A percentile compares a stretch with the other conserved stretches of the same genome.
Conservation (phyloP, 2,113 vertebrate genomes). For the Gobius niger region DNA sequence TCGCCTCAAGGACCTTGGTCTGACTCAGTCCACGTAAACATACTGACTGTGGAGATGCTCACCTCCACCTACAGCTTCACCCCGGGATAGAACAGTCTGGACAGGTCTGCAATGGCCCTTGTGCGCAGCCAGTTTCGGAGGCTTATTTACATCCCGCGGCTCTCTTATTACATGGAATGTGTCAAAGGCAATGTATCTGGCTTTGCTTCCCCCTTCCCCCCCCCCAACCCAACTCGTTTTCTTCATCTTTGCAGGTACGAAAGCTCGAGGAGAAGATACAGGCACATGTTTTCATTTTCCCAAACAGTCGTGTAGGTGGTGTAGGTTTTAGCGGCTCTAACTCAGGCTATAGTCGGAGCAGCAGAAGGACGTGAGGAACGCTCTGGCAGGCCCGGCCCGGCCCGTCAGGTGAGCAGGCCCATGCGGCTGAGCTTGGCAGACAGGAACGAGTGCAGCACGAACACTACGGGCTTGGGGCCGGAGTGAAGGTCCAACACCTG, state of each 20-base stretch:
- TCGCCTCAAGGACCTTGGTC: too few species aligned
- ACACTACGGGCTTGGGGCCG: slow-evolving; percentile 94
- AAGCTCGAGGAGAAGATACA: slow-evolving; percentile 20
- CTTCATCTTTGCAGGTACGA: slow-evolving; percentile 1
- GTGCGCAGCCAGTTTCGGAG: background rate
- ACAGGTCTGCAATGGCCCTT: slow-evolving; percentile 2
- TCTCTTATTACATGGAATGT: slow-evolving; percentile 26
- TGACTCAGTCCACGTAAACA: too few species aligned
- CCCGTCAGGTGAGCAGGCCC: slow-evolving; percentile 87
- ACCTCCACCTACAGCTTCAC: background rate
- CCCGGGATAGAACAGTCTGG: background rate
- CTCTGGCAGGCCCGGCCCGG: background rate
- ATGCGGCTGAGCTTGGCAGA: slow-evolving; percentile 96
- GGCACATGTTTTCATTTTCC: slow-evolving; percentile 31
- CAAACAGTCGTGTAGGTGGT: background rate
- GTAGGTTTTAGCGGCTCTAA: slow-evolving; percentile 11
- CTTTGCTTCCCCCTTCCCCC: background rate
- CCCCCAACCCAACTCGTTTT: slow-evolving; percentile 24
- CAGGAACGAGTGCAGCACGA: slow-evolving; percentile 94
- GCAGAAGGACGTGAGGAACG: background rate
- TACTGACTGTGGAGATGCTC: background rate
- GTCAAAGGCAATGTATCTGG: background rate
- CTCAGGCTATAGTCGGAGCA: slow-evolving; percentile 1
- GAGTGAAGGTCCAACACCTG: slow-evolving; percentile 92
- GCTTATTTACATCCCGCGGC: background rate